Base-by-base conservation (phyloP, 1,140 invertebrate species). In the Triops cancriformis region DNA sequence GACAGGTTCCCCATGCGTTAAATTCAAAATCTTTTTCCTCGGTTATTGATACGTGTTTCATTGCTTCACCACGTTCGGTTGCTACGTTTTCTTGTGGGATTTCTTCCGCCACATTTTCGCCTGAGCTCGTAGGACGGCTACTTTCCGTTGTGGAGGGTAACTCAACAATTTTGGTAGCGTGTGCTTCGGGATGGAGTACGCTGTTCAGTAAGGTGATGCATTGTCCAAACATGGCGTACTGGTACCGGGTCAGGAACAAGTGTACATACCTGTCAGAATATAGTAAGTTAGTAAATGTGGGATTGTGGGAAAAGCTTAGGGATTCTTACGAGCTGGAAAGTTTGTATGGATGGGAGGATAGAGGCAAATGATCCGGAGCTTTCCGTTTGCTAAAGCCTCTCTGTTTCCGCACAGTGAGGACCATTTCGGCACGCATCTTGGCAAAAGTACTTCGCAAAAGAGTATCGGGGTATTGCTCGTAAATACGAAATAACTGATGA, bases 401-500 rank as follows among this genome's bases (percentile, higher is more conserved):
- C 12, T 80, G 82, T 78, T 88, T 89, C 37, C 87, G 87, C 23
- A 85, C 79, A 0, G 86, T 85, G 0, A 91, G 86, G 83, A 92
- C 86, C 26, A 88, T 86, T 79, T 89, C 86, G 0, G 84, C 78
- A 6, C 88, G 83, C 5, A 91, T 86, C 80, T 89, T 88, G 0
- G 84, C 82, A 80, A 92, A 87, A 0, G 89, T 89, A 0, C 84
- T 84, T 73, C 87, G 82, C 1, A 92, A 81, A 0, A 90, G 81
- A 51, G 84, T 84, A 76, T 92, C 90, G 0, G 89, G 87, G 84
- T 90, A 92, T 79, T 90, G 87, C 79, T 92, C 90, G 80, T 91
- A 92, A 31, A 92, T 87, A 80, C 88, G 87, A 79, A 90, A 91
- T n/a, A 92, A 82, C 43, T 91, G 89, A 80, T 89, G 88, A 1